A percentile compares a stretch with the other conserved stretches of the same genome.
phyloP scores from a whole-genome alignment of 2,113 vertebrate genomes.

The Pteronura brasiliensis region DNA sequence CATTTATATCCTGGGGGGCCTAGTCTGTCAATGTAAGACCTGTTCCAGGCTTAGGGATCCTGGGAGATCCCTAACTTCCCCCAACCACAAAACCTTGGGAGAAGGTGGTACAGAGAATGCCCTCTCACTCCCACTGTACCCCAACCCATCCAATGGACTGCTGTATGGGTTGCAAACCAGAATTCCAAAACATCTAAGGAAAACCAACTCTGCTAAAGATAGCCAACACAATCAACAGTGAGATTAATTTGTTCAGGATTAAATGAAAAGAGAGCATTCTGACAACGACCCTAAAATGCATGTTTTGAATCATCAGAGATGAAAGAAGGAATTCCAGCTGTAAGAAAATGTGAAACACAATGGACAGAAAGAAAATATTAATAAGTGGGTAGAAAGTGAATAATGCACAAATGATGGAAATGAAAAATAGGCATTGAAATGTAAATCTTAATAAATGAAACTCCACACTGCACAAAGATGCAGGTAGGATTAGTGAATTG shows the following conservation, averaged over 20 bases:
- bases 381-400: not conserved
- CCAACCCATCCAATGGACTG: not conserved
- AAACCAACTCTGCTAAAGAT: not conserved
- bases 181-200: not conserved
- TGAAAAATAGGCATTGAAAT: not conserved
- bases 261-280: not conserved
- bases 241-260: not conserved
- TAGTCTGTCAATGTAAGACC: not conserved
- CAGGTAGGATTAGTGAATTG: not conserved
- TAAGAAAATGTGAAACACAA: not conserved
- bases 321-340: not conserved
- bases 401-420: not conserved
- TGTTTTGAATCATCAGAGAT: not conserved
- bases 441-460: not conserved
- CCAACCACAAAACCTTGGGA: not conserved
- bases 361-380: not conserved
- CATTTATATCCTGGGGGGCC: not conserved
- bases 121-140: too few relatives aligned
- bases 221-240: not conserved
- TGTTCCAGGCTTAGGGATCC: not conserved
- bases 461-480: not conserved
- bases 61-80: not conserved
- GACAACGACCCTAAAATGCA: not conserved
- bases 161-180: not conserved
- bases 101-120: not conserved